Evolutionary conservation across 2,888 invertebrate species (phyloP), one percentile per base, ranked within the genome.

Genomic region (Hoplodrina ambigua): DNA sequence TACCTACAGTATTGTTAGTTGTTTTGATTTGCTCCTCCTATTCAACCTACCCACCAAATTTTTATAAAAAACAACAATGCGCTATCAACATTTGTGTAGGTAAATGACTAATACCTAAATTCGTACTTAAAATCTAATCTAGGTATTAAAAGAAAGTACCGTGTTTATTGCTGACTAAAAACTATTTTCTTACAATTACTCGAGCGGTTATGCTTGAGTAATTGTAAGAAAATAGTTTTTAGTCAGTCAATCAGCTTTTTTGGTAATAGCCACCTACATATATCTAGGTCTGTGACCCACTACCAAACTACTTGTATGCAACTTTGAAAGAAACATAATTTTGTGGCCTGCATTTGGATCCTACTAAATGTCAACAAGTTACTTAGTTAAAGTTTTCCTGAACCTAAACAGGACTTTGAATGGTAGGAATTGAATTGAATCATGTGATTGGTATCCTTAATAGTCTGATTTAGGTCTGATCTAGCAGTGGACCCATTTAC

Each of bases 401-500:
- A 33, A 54, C 15, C 19, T 19, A 49, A 54, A 19, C 30, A 11
- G 30, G 20, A 41, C 33, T 41, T 55, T 76, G 56, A 17, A 33
- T 44, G 20, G 8, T n/a, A 55, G 49, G 54, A n/a, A n/a, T n/a
- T n/a, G n/a, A 20, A 25, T 37, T 49, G 13, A 37, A 19, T 68
- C 8, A n/a, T 8, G 13, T 49, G 30, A 20, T 46, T 33, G 50
- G 49, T 49, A n/a, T 61, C 25, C 54, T 61, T 54, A 58, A 71
- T 63, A 30, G 33, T 72, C 44, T 55, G n/a, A 17, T 50, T 55
- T 11, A 46, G 46, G 5, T 46, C 13, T 7, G 4, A 5, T 15
- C 13, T 62, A 49, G 17, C 49, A 57, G 52, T 56, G 37, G 19
- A 37, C 44, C 61, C 68, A 76, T 72, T 73, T 68, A 82, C 71